Evolutionary conservation across 2,113 vertebrate species (phyloP).

Genomic region (Coptodon bakossiorum): DNA sequence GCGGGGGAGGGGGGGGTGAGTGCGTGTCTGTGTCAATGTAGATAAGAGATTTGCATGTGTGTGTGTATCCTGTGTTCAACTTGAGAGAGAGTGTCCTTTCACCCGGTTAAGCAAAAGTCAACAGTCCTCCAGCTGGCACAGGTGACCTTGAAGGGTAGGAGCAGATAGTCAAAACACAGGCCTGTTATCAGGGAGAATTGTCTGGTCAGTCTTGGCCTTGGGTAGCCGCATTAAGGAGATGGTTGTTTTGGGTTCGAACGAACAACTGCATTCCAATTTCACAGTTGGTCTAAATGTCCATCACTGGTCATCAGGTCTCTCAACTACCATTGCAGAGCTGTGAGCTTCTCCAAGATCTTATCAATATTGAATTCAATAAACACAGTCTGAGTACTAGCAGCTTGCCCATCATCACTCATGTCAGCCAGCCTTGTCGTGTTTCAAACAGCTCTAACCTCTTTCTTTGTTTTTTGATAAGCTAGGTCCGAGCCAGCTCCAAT

Average conservation of each 20-base stretch:
- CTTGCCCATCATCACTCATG: not conserved
- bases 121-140: not conserved
- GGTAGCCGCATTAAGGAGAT: too few species aligned
- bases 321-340: fast-evolving
- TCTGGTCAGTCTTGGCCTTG: too few species aligned
- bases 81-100: not conserved
- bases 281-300: not conserved
- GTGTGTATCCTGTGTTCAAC: not conserved
- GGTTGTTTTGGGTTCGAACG: too few species aligned
- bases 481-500: not conserved
- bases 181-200: not conserved
- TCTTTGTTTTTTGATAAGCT: not conserved
- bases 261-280: not conserved
- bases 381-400: not conserved
- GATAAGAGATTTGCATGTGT: fast-evolving
- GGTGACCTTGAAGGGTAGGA: not conserved
- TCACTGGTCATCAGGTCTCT: not conserved
- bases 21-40: not conserved
- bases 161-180: not conserved
- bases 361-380: not conserved
- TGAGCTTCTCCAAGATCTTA: not conserved
- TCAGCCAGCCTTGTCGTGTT: fast-evolving
- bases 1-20: not conserved
- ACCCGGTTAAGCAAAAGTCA: not conserved
- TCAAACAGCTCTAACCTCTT: not conserved